Conservation (phyloP, 37 sponge, comb jelly and placozoan species). For the Spongia lamella region DNA sequence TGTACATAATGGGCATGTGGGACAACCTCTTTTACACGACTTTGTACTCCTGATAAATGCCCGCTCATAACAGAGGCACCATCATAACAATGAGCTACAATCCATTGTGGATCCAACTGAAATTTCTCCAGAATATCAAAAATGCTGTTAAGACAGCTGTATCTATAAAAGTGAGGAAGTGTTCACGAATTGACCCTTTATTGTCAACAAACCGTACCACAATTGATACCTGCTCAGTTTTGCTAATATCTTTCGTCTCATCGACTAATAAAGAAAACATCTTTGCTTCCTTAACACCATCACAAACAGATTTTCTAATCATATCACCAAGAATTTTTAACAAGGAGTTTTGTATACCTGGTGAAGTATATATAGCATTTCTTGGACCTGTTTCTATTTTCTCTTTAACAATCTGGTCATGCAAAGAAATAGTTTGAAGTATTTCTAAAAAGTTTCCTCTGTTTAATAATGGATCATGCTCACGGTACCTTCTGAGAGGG, state of each 20-base stretch:
- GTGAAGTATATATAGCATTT: conserved; percentile 31
- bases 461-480: neutral
- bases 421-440: neutral
- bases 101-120: conserved; percentile 1
- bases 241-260: conserved; percentile 18
- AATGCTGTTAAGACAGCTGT: neutral
- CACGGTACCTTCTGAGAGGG: conserved; percentile 4
- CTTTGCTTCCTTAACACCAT: neutral
- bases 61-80: conserved; percentile 29
- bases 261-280: conserved; percentile 16
- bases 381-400: conserved; percentile 7
- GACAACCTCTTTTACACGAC: conserved; percentile 4
- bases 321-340: conserved; percentile 9
- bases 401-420: conserved; percentile 7
- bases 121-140: neutral
- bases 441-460: conserved; percentile 7
- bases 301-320: conserved; percentile 1
- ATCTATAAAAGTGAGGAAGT: conserved; percentile 17
- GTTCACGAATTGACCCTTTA: conserved; percentile 33
- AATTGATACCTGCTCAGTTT: conserved; percentile 28
- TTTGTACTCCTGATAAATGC: conserved; percentile 3
- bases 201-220: conserved; percentile 66
- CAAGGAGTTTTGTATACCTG: neutral
- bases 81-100: conserved; percentile 22
- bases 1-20: conserved; percentile 14